Evolutionary conservation across 2,888 invertebrate genomes (phyloP).

Genomic region (Chrysodeixis includens): DNA sequence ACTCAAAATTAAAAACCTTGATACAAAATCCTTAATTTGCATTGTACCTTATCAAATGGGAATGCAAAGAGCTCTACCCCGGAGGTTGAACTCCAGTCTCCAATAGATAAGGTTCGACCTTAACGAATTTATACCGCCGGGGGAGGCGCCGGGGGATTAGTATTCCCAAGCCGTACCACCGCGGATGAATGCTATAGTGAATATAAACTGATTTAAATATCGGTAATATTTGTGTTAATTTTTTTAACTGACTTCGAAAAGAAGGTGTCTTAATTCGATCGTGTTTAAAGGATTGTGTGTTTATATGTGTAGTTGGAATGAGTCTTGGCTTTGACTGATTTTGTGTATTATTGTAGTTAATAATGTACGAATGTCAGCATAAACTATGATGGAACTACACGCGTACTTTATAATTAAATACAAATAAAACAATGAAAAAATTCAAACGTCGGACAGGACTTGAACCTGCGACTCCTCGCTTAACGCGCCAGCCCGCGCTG

Average conservation of each 20-base stretch:
- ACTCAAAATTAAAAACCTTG: background rate
- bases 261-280: too few species aligned
- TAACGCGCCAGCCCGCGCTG: too few species aligned
- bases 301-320: too few species aligned
- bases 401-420: too few species aligned
- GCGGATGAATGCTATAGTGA: conserved; percentile 53
- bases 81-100: conserved; percentile 23
- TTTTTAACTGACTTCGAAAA: conserved; percentile 16
- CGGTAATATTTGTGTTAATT: conserved; percentile 46
- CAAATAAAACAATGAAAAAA: too few species aligned
- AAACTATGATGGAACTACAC: too few species aligned
- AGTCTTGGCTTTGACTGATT: too few species aligned
- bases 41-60: conserved; percentile 12
- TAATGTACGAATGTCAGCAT: too few species aligned
- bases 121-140: conserved; percentile 45
- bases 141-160: conserved; percentile 37
- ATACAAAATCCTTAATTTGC: conserved; percentile 13
- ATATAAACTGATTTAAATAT: conserved; percentile 59
- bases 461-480: too few species aligned
- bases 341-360: too few species aligned
- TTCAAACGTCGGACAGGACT: too few species aligned
- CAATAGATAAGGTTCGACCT: conserved; percentile 28
- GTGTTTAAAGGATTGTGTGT: too few species aligned
- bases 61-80: conserved; percentile 21
- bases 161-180: conserved; percentile 50